Conservation (phyloP, 2,888 invertebrate genomes). For the Torymus aiolomorphi region DNA sequence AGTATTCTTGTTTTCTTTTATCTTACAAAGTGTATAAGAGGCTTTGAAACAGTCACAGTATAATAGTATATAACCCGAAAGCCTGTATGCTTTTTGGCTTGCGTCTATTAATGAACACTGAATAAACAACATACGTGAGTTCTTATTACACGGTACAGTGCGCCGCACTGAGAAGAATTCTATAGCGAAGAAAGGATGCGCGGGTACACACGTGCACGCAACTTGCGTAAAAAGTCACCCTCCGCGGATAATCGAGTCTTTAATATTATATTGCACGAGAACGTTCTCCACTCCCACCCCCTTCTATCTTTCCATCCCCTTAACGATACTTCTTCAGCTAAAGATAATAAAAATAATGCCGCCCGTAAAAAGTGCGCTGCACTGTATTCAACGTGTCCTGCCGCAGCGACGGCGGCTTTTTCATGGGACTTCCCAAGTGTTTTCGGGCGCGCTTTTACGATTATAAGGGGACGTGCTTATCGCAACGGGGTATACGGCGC, state of each 20-base stretch:
- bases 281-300: not conserved
- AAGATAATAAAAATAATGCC: slow-evolving; percentile 68
- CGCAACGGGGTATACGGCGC: slow-evolving; percentile 36
- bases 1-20: too few relatives aligned
- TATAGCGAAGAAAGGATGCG: not conserved
- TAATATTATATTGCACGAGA: slow-evolving; percentile 60
- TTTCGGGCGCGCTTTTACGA: slow-evolving; percentile 61
- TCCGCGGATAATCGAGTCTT: slow-evolving; percentile 60
- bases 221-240: slow-evolving; percentile 43
- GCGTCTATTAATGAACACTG: slow-evolving; percentile 11
- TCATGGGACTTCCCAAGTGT: slow-evolving; percentile 61
- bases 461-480: slow-evolving; percentile 62
- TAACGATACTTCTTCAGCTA: slow-evolving; percentile 59
- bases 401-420: slow-evolving; percentile 56
- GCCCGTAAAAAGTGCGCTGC: slow-evolving; percentile 63
- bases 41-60: too few relatives aligned
- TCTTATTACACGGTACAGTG: not conserved
- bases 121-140: not conserved
- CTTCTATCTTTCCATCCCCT: slow-evolving; percentile 36
- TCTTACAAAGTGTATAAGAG: too few relatives aligned
- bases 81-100: too few relatives aligned
- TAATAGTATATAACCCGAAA: too few relatives aligned
- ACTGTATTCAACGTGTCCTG: slow-evolving; percentile 58
- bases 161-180: not conserved
- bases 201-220: not conserved